Conservation (phyloP, 2,888 invertebrate species). For the Crematogaster levior region DNA sequence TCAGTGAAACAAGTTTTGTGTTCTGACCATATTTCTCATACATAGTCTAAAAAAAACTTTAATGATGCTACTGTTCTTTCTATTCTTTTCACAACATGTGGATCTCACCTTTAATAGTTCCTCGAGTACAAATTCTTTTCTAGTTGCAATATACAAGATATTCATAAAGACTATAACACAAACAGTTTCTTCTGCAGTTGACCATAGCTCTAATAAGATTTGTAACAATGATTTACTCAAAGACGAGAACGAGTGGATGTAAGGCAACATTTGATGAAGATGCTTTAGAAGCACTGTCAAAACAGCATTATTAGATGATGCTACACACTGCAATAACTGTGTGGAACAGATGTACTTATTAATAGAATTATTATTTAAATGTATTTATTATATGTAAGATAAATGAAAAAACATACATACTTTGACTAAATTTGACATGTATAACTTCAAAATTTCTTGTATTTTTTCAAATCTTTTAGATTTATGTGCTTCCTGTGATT, state of each 20-base stretch:
- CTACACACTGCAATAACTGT: slow-evolving; percentile 92
- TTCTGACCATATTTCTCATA: slow-evolving; percentile 97
- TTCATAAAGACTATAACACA: slow-evolving; percentile 95
- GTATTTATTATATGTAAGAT: neutral
- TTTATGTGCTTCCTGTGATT: slow-evolving; percentile 91
- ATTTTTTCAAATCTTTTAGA: slow-evolving; percentile 94
- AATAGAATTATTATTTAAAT: neutral
- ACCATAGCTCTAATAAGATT: slow-evolving; percentile 93
- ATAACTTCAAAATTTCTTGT: slow-evolving; percentile 90
- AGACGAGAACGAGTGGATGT: slow-evolving; percentile 91
- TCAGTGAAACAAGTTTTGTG: slow-evolving; percentile 97
- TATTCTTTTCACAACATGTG: neutral
- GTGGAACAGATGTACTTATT: slow-evolving; percentile 75
- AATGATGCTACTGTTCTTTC: neutral
- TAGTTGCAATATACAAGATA: slow-evolving; percentile 92
- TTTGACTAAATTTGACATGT: slow-evolving; percentile 92
- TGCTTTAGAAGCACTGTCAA: slow-evolving; percentile 94
- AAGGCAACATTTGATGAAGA: slow-evolving; percentile 94
- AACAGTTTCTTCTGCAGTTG: slow-evolving; percentile 94
- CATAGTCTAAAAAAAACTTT: slow-evolving; percentile 89
- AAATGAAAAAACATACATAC: slow-evolving; percentile 81
- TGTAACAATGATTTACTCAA: slow-evolving; percentile 92
- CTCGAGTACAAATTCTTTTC: slow-evolving; percentile 89
- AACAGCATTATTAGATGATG: slow-evolving; percentile 90
- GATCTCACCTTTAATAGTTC: slow-evolving; percentile 90